These are phyloP conservation scores for Tenebrio molitor DNA, from an alignment of 1,140 invertebrate species.

Conservation along the genomic window DNA sequence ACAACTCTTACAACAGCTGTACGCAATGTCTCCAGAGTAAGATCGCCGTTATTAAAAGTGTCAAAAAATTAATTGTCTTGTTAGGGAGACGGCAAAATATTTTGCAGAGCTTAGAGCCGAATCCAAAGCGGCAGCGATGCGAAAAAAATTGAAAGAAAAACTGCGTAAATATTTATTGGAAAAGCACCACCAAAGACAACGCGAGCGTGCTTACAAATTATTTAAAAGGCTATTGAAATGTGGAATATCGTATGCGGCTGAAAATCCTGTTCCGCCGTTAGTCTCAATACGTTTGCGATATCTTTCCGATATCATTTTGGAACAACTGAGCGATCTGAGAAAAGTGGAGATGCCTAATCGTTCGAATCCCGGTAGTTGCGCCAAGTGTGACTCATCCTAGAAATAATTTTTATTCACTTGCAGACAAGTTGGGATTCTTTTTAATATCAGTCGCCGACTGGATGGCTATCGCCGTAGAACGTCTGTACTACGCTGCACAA, in stretches of 20 bases:
- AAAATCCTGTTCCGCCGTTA: constrained; percentile 56
- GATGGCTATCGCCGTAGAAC: constrained; percentile 58
- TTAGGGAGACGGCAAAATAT: constrained; percentile 60
- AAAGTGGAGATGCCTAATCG: constrained; percentile 54
- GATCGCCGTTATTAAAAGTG: background rate
- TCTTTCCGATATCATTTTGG: constrained; percentile 59
- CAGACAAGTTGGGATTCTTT: constrained; percentile 50
- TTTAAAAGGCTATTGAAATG: constrained; percentile 52
- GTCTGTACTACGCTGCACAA: constrained; percentile 58
- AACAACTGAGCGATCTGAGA: constrained; percentile 56
- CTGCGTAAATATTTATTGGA: constrained; percentile 47
- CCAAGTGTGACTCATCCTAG: no score
- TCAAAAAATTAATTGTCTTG: background rate
- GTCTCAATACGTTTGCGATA: constrained; percentile 59
- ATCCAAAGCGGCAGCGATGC: constrained; percentile 34
- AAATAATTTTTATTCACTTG: background rate
- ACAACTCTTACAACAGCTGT: constrained; percentile 56
- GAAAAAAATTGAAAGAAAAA: constrained; percentile 52
- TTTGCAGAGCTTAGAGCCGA: constrained; percentile 55
- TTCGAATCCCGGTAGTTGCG: constrained; percentile 40
- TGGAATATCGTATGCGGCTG: constrained; percentile 51
- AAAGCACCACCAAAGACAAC: constrained; percentile 44
- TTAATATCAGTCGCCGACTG: constrained; percentile 57
- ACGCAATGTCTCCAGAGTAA: constrained; percentile 60
- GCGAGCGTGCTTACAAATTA: constrained; percentile 54